Evolutionary conservation across 2,113 vertebrate species (phyloP), one percentile per base, ranked within the genome.

Genomic region (Hypocryptadius cinnamomeus): DNA sequence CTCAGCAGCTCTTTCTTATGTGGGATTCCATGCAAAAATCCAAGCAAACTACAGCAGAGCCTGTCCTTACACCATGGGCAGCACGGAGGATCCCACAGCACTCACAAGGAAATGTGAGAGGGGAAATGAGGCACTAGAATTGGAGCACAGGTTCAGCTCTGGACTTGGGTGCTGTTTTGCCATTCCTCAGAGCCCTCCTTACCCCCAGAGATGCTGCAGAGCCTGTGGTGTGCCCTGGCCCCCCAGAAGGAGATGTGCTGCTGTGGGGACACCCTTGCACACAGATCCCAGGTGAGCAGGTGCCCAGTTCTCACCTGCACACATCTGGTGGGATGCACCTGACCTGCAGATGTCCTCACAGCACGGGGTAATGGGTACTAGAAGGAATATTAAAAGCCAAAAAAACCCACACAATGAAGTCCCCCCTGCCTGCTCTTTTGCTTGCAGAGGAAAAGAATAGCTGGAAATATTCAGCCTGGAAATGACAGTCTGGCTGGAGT

Each of bases 91-190:
- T 45, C 18, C 39, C 31, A 11, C 6, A 33, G 53, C 5, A 1
- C 39, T 9, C 27, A 6, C 23, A 4, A 0, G 13, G 51, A 27
- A 59, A 74, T 15, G 50, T 30, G 23, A 45, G 27, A 24, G n/a
- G 47, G 8, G 9, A 79, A 71, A n/a, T 25, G 28, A 81, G 51
- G 39, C 24, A 23, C 1, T 2, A 10, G 37, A 63, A 45, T 15
- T 24, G 39, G 77, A 68, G 42, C 31, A 48, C 0, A 0, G 11
- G 16, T 15, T 39, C 69, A 25, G 37, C 11, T 20, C 13, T 0
- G 3, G 44, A 19, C 5, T 40, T 30, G 14, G 10, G n/a, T 24
- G 56, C 35, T 9, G 10, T 30, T 15, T 5, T 71, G 53, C 8
- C 42, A 9, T 27, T 73, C 13, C 45, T 78, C 28, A 56, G 39